Conservation (phyloP, 2,113 vertebrate genomes). For the Dipodomys spectabilis region DNA sequence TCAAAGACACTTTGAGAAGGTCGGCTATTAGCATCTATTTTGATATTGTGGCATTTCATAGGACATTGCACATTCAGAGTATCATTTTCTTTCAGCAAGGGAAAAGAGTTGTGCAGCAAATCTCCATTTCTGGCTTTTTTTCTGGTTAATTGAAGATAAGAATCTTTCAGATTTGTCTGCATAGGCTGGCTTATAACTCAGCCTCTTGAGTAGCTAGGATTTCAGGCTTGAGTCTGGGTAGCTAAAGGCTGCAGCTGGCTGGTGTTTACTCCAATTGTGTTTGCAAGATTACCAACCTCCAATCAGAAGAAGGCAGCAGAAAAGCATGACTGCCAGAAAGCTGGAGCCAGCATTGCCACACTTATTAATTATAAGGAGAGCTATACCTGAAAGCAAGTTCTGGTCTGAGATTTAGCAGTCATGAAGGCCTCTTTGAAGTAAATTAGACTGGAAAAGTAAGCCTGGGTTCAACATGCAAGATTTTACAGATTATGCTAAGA, state of each 20-base stretch:
- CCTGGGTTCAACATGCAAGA: not conserved
- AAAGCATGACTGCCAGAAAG: too few relatives aligned
- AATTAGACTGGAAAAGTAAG: not conserved
- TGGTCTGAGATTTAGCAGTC: not conserved
- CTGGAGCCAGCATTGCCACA: too few relatives aligned
- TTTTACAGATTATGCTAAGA: not conserved
- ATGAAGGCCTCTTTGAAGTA: not conserved
- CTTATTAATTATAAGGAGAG: not conserved
- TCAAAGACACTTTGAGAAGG: constrained; percentile 17
- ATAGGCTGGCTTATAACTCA: too few relatives aligned
- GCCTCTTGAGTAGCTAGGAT: too few relatives aligned
- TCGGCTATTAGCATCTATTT: constrained; percentile 14
- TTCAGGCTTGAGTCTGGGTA: too few relatives aligned
- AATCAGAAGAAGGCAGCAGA: too few relatives aligned
- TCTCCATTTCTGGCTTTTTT: not conserved
- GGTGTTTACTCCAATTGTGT: too few relatives aligned
- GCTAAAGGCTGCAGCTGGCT: too few relatives aligned
- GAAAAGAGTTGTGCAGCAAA: constrained; percentile 40
- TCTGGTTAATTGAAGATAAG: too few relatives aligned
- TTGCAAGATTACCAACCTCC: too few relatives aligned
- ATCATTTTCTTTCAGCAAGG: constrained; percentile 46
- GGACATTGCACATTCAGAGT: constrained; percentile 22
- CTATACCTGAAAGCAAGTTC: not conserved
- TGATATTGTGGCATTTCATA: constrained; percentile 1
- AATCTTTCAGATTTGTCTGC: too few relatives aligned